Conservation (phyloP, 2,797 vertebrate genomes). For the Adrianichthys oophorus region DNA sequence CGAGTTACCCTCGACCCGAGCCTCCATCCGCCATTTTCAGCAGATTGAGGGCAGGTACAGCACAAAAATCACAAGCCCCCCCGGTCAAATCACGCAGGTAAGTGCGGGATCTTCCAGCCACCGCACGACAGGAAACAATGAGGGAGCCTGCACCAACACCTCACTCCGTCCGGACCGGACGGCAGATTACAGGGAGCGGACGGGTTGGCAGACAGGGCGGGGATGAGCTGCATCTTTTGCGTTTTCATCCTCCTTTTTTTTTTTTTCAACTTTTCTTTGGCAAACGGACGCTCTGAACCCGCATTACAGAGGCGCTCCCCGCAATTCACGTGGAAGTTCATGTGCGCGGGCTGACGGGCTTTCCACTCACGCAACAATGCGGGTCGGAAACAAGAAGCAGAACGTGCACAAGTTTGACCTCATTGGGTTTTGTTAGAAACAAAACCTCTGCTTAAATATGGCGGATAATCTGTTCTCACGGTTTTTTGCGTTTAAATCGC, state of each 20-base stretch:
- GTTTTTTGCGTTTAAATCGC: too few species aligned
- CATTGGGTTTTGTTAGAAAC: too few species aligned
- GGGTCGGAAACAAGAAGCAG: too few species aligned
- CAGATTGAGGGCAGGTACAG: constrained; percentile 74
- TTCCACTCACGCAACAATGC: too few species aligned
- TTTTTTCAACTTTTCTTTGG: constrained; percentile 37
- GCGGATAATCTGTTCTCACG: too few species aligned
- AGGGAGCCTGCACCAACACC: constrained; percentile 31
- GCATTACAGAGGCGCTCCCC: constrained; percentile 12
- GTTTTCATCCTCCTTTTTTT: not conserved
- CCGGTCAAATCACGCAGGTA: constrained; percentile 70
- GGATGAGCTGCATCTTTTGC: constrained; percentile 42
- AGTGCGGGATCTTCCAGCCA: constrained; percentile 46
- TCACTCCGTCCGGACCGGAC: constrained; percentile 52
- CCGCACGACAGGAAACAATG: constrained; percentile 24
- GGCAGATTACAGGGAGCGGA: constrained; percentile 32
- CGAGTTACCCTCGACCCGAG: constrained; percentile 62
- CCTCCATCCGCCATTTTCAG: constrained; percentile 82
- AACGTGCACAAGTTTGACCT: too few species aligned
- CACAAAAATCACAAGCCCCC: constrained; percentile 52
- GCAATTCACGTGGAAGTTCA: too few species aligned
- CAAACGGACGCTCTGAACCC: constrained; percentile 11
- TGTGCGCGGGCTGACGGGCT: too few species aligned
- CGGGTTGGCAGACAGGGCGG: constrained; percentile 26
- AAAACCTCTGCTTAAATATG: too few species aligned